Percentiles rank a stretch among this genome's conserved stretches.
Conservation (phyloP, 2,888 invertebrate species). For the Athalia rosae region DNA sequence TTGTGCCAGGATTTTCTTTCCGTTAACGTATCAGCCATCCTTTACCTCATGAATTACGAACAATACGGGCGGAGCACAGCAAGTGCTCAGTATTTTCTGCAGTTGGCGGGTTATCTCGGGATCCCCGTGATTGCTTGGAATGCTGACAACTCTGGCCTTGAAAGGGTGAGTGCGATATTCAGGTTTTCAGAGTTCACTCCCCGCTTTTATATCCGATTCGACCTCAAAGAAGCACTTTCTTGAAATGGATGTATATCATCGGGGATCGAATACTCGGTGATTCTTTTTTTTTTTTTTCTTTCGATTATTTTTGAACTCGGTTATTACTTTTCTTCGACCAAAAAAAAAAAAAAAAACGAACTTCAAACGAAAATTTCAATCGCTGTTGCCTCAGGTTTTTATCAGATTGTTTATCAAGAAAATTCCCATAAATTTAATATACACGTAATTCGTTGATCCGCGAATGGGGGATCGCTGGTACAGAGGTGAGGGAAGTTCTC, state of each 20-base stretch:
- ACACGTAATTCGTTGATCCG: no score
- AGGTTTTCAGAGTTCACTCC: neutral
- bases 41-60: constrained; percentile 97
- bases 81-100: constrained; percentile 94
- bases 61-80: constrained; percentile 94
- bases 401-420: no score
- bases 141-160: constrained; percentile 95
- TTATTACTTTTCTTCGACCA: neutral
- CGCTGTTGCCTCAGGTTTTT: no score
- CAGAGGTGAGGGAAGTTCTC: no score
- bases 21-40: constrained; percentile 92
- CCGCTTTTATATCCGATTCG: neutral
- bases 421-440: no score
- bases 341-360: no score
- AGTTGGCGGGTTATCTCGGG: constrained; percentile 94
- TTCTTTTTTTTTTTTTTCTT: neutral
- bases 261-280: neutral
- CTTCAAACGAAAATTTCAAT: no score
- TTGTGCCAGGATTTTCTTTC: constrained; percentile 92
- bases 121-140: constrained; percentile 99
- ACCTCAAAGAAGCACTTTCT: neutral
- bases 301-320: neutral
- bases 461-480: no score
- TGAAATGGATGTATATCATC: neutral
- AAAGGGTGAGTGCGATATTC: constrained; percentile 68